A percentile compares a stretch with the other conserved stretches of the same genome.
phyloP scores from a whole-genome alignment of 2,797 vertebrate genomes.

The Alosa sapidissima region DNA sequence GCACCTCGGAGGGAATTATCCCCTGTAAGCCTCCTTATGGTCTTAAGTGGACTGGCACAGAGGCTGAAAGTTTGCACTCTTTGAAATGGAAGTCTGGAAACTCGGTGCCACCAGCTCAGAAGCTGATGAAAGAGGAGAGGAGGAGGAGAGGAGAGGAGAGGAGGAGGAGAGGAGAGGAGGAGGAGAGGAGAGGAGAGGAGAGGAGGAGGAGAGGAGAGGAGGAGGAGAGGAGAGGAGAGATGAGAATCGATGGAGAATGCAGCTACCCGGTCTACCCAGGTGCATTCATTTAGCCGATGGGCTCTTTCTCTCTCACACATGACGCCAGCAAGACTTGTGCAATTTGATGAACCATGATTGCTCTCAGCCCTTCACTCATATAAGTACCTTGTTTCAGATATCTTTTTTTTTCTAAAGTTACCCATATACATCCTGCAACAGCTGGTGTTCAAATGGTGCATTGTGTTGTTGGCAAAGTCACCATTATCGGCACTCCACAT shows the following conservation, averaged over 20 bases:
- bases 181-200: background rate
- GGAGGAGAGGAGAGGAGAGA: background rate
- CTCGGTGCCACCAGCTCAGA: slow-evolving; percentile 62
- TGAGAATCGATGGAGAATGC: background rate
- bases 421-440: background rate
- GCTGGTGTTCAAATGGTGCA: background rate
- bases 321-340: background rate
- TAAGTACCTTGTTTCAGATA: slow-evolving; percentile 8
- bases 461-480: background rate
- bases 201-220: background rate
- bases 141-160: background rate
- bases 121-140: slow-evolving; percentile 67
- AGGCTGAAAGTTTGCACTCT: slow-evolving; percentile 67
- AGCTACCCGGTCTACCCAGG: slow-evolving; percentile 59
- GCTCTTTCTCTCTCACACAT: slow-evolving; percentile 53
- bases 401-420: background rate
- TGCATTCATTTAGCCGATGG: slow-evolving; percentile 66
- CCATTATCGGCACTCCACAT: slow-evolving; percentile 1
- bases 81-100: slow-evolving; percentile 74
- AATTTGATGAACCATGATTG: slow-evolving; percentile 9
- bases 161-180: background rate
- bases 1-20: slow-evolving; percentile 72
- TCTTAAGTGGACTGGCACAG: slow-evolving; percentile 74
- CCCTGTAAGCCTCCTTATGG: slow-evolving; percentile 72
- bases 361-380: background rate